Percentiles rank a stretch among this genome's conserved stretches.
phyloP scores from a whole-genome alignment of 2,888 invertebrate species.

The Dermolepida albohirtum region DNA sequence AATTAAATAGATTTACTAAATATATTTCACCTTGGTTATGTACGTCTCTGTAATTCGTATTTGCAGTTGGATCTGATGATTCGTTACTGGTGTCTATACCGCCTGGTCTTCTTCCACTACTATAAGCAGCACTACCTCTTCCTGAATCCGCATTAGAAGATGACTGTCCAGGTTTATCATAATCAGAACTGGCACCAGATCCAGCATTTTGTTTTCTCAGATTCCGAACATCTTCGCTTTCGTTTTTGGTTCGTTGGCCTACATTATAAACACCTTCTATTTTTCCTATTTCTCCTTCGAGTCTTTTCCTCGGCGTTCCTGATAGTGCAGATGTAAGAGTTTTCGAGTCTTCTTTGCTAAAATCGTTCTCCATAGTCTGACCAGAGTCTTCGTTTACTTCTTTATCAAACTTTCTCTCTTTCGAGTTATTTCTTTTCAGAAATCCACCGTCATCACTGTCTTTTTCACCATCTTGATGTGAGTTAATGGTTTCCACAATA shows the following conservation, averaged over 20 bases:
- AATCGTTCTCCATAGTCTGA: background rate
- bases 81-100: conserved; percentile 71
- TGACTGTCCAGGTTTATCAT: conserved; percentile 80
- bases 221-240: conserved; percentile 62
- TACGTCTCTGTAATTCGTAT: conserved; percentile 55
- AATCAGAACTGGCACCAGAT: conserved; percentile 77
- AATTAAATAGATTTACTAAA: background rate
- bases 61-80: conserved; percentile 66
- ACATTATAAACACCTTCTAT: conserved; percentile 72
- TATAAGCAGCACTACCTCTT: conserved; percentile 83
- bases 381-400: conserved; percentile 45
- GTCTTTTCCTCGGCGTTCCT: conserved; percentile 60
- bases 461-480: conserved; percentile 64
- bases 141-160: conserved; percentile 83
- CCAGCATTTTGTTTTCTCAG: conserved; percentile 67
- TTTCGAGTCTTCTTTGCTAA: conserved; percentile 53
- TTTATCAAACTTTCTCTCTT: conserved; percentile 41
- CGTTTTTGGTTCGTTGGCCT: conserved; percentile 65
- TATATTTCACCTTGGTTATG: conserved; percentile 46
- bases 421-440: conserved; percentile 61
- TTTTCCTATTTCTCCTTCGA: conserved; percentile 59
- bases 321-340: conserved; percentile 56
- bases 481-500: conserved; percentile 65
- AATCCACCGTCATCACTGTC: conserved; percentile 75
- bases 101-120: conserved; percentile 74